These are phyloP conservation scores for Rallus crepitans DNA, from an alignment of 2,797 vertebrate species.

Conservation along the genomic window DNA sequence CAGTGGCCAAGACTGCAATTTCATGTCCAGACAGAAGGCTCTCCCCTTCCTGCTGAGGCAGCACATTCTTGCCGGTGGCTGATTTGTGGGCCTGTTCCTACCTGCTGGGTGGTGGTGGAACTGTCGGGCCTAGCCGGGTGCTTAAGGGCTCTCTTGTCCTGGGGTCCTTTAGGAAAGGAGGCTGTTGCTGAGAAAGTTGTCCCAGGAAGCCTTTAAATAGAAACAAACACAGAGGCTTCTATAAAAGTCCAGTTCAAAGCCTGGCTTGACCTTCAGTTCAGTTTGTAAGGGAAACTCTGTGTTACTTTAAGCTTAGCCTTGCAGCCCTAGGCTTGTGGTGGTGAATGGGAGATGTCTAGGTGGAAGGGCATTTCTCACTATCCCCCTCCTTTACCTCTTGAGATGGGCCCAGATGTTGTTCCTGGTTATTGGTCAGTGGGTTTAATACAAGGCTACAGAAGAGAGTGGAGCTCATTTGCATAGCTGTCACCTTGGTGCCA, in stretches of 20 bases:
- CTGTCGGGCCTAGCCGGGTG: background rate
- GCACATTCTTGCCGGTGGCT: conserved; percentile 2
- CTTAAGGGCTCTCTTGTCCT: background rate
- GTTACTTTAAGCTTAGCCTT: background rate
- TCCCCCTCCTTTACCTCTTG: background rate
- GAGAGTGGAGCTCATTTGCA: background rate
- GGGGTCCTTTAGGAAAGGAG: background rate
- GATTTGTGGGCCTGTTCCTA: background rate
- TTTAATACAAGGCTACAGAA: background rate
- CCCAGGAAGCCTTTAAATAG: background rate
- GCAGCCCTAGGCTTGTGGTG: background rate
- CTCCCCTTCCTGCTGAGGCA: background rate
- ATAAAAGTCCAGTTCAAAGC: background rate
- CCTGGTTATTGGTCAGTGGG: background rate
- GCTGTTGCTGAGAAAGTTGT: background rate
- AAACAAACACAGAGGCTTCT: background rate
- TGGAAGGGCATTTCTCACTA: background rate
- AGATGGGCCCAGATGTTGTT: background rate
- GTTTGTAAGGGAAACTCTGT: background rate
- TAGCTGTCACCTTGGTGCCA: background rate
- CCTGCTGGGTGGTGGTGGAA: background rate
- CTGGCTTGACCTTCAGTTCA: background rate
- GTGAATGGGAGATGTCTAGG: background rate
- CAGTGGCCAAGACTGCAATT: background rate
- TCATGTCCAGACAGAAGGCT: background rate